A percentile compares a stretch with the other conserved stretches of the same genome.
phyloP scores from a whole-genome alignment of 1,140 invertebrate genomes.

The Platorchestia sp. region DNA sequence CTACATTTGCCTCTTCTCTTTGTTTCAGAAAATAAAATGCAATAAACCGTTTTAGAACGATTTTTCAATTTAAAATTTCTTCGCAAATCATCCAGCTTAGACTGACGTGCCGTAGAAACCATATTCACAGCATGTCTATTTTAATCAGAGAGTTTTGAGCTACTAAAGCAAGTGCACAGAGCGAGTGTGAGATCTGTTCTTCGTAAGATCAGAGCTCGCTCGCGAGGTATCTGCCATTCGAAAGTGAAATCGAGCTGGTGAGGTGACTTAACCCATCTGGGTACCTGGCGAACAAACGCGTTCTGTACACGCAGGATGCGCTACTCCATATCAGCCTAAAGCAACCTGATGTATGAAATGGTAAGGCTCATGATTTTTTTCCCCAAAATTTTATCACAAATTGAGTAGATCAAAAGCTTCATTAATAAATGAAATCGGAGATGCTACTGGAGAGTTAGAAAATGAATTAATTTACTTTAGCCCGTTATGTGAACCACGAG shows the following conservation, averaged over 20 bases:
- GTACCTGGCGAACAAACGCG: not conserved
- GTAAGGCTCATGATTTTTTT: not conserved
- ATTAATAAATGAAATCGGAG: not conserved
- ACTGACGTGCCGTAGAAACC: not conserved
- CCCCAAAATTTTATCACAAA: not conserved
- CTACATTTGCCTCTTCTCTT: not conserved
- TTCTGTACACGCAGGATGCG: not conserved
- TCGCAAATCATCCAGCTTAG: not conserved
- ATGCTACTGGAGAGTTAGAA: not conserved
- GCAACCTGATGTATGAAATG: not conserved
- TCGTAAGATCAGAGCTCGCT: not conserved
- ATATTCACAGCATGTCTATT: not conserved
- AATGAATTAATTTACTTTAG: not conserved
- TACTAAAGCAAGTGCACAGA: not conserved
- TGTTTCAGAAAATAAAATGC: not conserved
- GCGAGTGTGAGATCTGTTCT: not conserved
- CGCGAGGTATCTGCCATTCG: constrained; percentile 16
- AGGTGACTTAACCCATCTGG: not conserved
- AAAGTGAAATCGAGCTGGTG: constrained; percentile 15
- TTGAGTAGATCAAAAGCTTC: not conserved
- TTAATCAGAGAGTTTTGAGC: not conserved
- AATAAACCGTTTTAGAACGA: not conserved
- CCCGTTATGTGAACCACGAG: not conserved
- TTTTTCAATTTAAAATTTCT: not conserved
- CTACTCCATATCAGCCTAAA: not conserved